A percentile compares a stretch with the other conserved stretches of the same genome.
phyloP scores from a whole-genome alignment of 2,888 invertebrate genomes.

The Chloroclysta siterata region DNA sequence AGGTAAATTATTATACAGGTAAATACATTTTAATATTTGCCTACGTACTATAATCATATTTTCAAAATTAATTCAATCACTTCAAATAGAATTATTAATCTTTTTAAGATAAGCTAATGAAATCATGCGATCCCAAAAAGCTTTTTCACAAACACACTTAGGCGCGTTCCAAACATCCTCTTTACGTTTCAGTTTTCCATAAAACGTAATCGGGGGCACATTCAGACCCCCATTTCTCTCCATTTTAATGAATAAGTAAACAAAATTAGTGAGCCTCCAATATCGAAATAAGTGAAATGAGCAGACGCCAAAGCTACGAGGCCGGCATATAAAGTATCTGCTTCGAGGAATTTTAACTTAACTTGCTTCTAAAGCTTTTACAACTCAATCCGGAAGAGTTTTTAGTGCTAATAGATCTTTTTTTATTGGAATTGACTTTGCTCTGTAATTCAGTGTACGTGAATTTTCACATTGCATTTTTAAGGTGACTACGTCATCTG shows the following conservation, averaged over 20 bases:
- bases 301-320: constrained; percentile 69
- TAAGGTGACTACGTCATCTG: background rate
- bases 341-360: constrained; percentile 66
- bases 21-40: too few species aligned
- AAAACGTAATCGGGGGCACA: constrained; percentile 74
- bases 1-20: too few species aligned
- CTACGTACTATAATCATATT: too few species aligned
- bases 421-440: constrained; percentile 40
- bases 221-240: constrained; percentile 69
- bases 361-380: constrained; percentile 54
- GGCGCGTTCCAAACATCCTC: constrained; percentile 35
- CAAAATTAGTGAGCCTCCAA: constrained; percentile 79
- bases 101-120: constrained; percentile 16
- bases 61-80: background rate
- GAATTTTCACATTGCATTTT: constrained; percentile 5
- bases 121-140: constrained; percentile 28
- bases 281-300: constrained; percentile 79
- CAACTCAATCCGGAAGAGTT: constrained; percentile 55
- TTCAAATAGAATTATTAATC: background rate
- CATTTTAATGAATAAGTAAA: constrained; percentile 83
- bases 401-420: constrained; percentile 54
- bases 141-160: constrained; percentile 28
- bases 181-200: constrained; percentile 69
- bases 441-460: constrained; percentile 7
- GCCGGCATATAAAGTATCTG: constrained; percentile 73